Conservation (phyloP, 2,888 invertebrate species). For the Didymodactylos carnosus region DNA sequence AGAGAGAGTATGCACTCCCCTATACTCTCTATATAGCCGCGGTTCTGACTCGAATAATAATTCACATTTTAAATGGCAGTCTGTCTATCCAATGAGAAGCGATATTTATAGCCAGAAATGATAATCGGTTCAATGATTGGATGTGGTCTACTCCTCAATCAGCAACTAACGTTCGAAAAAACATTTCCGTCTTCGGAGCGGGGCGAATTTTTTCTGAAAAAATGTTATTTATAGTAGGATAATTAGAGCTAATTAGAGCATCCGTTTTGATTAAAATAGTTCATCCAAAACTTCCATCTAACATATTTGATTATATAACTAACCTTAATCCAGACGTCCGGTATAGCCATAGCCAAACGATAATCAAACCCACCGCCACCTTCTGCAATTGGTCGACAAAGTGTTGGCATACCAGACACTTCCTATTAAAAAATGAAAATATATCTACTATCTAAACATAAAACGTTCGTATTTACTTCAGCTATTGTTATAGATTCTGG, state of each 20-base stretch:
- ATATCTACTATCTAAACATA: neutral
- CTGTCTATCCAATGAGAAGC: no score
- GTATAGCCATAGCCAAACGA: conserved; percentile 94
- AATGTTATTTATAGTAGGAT: neutral
- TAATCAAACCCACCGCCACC: conserved; percentile 88
- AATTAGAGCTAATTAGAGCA: neutral
- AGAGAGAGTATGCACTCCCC: no score
- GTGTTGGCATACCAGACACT: conserved; percentile 93
- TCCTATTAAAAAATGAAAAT: conserved; percentile 30
- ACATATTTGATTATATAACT: neutral
- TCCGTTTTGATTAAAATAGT: neutral
- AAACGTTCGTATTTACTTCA: conserved; percentile 43
- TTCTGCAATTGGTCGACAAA: conserved; percentile 74
- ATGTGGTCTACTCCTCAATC: no score
- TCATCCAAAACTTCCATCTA: no score
- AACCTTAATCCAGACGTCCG: conserved; percentile 83
- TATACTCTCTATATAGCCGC: no score
- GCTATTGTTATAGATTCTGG: conserved; percentile 63
- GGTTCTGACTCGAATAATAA: no score
- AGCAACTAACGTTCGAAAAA: no score
- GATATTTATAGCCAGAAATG: no score
- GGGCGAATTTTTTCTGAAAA: neutral
- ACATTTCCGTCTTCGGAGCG: no score
- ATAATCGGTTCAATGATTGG: no score
- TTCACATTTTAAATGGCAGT: no score